These are phyloP conservation scores for Cotesia glomerata DNA, from an alignment of 1,140 invertebrate species.

Conservation along the genomic window DNA sequence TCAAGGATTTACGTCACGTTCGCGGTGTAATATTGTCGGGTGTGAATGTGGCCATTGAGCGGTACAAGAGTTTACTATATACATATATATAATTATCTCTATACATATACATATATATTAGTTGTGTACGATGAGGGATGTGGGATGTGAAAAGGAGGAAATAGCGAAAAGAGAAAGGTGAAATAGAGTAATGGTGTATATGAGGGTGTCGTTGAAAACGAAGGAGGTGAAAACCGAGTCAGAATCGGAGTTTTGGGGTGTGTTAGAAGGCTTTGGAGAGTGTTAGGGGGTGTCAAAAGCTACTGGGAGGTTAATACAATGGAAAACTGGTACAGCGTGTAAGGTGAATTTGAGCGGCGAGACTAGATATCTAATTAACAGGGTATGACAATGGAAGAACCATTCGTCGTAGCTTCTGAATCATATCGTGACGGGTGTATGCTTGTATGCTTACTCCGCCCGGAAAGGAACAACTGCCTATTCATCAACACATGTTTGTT, in stretches of 20 bases:
- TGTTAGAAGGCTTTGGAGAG: not conserved
- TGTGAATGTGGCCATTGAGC: slow-evolving; percentile 42
- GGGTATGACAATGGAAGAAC: slow-evolving; percentile 57
- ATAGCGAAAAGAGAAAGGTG: not conserved
- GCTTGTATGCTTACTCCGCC: not conserved
- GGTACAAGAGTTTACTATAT: not conserved
- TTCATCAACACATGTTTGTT: not conserved
- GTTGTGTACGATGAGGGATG: slow-evolving; percentile 8
- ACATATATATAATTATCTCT: too few species aligned
- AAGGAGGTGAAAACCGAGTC: not conserved
- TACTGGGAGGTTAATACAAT: slow-evolving; percentile 11
- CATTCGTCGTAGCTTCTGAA: slow-evolving; percentile 56
- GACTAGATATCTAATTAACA: slow-evolving; percentile 64
- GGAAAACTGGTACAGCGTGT: slow-evolving; percentile 33
- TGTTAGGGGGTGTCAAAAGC: not conserved
- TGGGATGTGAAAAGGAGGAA: not conserved
- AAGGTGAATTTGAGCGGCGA: slow-evolving; percentile 53
- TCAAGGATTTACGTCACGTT: slow-evolving; percentile 50
- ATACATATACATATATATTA: not conserved
- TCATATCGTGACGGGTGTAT: slow-evolving; percentile 46
- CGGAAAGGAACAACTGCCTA: slow-evolving; percentile 20
- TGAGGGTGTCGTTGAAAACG: not conserved
- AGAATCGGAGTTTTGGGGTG: too few species aligned
- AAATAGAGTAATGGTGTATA: not conserved
- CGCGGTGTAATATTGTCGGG: slow-evolving; percentile 44